phyloP scores from a whole-genome alignment of 2,113 vertebrate species.

The Tupaia tana region DNA sequence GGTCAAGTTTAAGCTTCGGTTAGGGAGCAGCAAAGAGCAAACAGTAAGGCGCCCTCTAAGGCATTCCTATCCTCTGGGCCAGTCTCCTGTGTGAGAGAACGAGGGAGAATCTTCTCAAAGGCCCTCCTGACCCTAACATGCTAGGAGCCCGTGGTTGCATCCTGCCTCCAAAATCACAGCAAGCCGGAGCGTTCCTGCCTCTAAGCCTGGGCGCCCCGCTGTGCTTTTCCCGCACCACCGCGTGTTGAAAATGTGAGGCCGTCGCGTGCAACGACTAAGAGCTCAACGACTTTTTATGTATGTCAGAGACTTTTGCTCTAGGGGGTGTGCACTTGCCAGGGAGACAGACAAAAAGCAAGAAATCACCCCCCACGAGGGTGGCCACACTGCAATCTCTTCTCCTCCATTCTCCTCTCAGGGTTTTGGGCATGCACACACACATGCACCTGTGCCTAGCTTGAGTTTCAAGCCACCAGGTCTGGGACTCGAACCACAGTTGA shows the following conservation, averaged over 20 bases:
- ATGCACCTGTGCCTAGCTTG: too few species aligned
- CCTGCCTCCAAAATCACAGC: rapidly evolving
- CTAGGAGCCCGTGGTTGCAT: not conserved
- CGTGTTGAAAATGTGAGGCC: not conserved
- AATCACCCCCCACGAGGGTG: too few species aligned
- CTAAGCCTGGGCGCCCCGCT: not conserved
- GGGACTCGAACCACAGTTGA: too few species aligned
- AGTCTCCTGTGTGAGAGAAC: not conserved
- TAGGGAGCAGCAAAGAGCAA: not conserved
- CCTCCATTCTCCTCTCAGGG: too few species aligned
- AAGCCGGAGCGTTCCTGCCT: not conserved
- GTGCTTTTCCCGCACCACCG: not conserved
- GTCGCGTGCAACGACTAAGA: not conserved
- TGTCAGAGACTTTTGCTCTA: too few species aligned
- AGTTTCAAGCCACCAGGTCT: too few species aligned
- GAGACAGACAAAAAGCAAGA: too few species aligned
- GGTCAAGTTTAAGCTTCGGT: constrained; percentile 11
- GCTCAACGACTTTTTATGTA: too few species aligned
- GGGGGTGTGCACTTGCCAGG: too few species aligned
- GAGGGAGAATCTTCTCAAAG: not conserved
- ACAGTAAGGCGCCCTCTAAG: not conserved
- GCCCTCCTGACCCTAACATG: not conserved
- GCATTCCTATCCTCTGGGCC: not conserved
- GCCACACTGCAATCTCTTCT: too few species aligned
- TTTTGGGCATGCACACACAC: too few species aligned